These are phyloP conservation scores for Trogon melanurus DNA, from an alignment of 2,113 vertebrate species.

Conservation along the genomic window DNA sequence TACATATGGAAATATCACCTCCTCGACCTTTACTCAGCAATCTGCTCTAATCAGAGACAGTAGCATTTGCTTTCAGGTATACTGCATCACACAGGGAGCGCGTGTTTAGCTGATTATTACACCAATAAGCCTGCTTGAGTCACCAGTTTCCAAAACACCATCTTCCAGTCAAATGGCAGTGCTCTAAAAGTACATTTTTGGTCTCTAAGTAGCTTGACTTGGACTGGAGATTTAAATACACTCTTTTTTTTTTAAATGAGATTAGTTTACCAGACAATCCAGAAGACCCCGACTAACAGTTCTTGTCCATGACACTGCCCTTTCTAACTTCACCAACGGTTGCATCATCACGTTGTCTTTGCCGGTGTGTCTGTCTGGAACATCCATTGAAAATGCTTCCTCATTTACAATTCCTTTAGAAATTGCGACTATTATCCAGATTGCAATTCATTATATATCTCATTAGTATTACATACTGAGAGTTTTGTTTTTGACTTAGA, in stretches of 20 bases:
- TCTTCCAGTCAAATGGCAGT: neutral
- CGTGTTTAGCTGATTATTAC: neutral
- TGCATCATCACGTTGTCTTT: neutral
- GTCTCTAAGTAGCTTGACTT: neutral
- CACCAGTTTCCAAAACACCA: neutral
- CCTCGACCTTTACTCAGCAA: constrained; percentile 46
- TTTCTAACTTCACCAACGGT: neutral
- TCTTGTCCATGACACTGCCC: neutral
- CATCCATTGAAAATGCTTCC: neutral
- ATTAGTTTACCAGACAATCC: neutral
- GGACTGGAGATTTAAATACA: neutral
- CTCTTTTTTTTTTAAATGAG: fast-evolving
- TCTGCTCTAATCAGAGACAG: neutral
- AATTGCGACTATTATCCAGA: neutral
- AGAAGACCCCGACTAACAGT: neutral
- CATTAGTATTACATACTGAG: neutral
- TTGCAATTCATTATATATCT: neutral
- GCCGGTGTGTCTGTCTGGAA: neutral
- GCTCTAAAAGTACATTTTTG: neutral
- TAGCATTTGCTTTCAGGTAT: constrained; percentile 8
- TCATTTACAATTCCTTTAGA: neutral
- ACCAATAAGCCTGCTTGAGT: neutral
- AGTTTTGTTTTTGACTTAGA: neutral
- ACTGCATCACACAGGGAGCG: neutral
- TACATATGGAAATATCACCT: constrained; percentile 12